Evolutionary conservation across 2,113 vertebrate genomes (phyloP).

Genomic region (Sterna hirundo): DNA sequence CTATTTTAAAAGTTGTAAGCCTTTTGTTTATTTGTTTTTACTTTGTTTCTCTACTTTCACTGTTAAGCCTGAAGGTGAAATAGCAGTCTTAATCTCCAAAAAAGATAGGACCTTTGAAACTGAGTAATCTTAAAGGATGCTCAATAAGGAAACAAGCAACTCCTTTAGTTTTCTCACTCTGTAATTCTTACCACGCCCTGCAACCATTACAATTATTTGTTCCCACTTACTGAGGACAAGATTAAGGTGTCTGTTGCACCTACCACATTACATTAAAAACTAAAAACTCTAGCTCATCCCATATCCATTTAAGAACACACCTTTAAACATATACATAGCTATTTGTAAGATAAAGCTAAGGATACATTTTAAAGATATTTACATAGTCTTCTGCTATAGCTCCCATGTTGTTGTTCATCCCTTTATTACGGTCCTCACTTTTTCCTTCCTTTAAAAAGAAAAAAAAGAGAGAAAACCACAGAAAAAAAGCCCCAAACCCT

Average conservation of each 20-base stretch:
- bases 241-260: background rate
- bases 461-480: accelerated
- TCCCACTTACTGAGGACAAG: background rate
- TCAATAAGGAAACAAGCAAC: accelerated
- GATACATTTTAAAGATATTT: background rate
- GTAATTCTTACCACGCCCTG: background rate
- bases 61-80: background rate
- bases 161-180: accelerated
- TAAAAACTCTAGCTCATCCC: accelerated
- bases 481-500: background rate
- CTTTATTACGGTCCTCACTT: accelerated
- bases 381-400: slow-evolving; percentile 34
- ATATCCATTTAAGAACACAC: accelerated
- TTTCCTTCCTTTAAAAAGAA: background rate
- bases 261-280: background rate
- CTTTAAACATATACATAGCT: accelerated
- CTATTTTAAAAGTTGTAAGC: accelerated
- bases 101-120: background rate
- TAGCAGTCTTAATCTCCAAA: background rate
- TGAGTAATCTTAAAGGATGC: background rate
- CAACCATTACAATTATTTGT: background rate
- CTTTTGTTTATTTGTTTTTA: background rate
- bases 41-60: background rate
- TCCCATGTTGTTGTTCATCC: background rate
- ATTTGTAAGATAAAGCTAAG: background rate